Evolutionary conservation across 2,113 vertebrate species (phyloP), one percentile per base, ranked within the genome.

Genomic region (Scatophagus argus): DNA sequence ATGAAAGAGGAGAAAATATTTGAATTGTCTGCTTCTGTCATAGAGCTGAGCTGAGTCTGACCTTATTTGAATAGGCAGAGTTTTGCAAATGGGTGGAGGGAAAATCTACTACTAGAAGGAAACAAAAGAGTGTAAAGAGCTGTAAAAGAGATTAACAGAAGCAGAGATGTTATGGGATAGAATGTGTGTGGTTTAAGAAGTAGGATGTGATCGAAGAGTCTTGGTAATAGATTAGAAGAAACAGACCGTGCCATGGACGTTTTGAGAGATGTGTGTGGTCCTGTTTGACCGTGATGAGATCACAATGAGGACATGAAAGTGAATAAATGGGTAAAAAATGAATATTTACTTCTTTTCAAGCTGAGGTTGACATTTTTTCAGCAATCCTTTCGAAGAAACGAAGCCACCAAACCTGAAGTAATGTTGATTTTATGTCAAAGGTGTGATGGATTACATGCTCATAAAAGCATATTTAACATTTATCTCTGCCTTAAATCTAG

Each of bases 1-100:
- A 92, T 89, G 71, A 90, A 84, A 85, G 69, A 76, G 73, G 72
- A 86, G 80, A 90, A 84, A 87, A 74, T 81, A 86, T 79, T 84
- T 88, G 73, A 82, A 87, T 80, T 44, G 78, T 91, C 87, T 88
- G 78, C 70, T 81, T 87, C 75, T 88, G 82, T 81, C 68, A 43
- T 72, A 55, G 70, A 79, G 55, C 66, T 65, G 63, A 70, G 49
- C 55, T 54, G 62, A 77, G 55, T 21, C 10, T 56, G 52, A 63
- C 21, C 32, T 70, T 60, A 49, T 73, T 71, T 46, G 16, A 65
- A 62, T 13, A 41, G 44, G 13, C 23, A 32, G 52, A 34, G 21
- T 12, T 70, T 43, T 70, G 55, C 9, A 36, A 32, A 19, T n/a
- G n/a, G 23, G 8, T 72, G 38, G 69, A 56, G 38, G 25, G 39